phyloP scores from a whole-genome alignment of 1,140 invertebrate genomes.

The Eumeta japonica region DNA sequence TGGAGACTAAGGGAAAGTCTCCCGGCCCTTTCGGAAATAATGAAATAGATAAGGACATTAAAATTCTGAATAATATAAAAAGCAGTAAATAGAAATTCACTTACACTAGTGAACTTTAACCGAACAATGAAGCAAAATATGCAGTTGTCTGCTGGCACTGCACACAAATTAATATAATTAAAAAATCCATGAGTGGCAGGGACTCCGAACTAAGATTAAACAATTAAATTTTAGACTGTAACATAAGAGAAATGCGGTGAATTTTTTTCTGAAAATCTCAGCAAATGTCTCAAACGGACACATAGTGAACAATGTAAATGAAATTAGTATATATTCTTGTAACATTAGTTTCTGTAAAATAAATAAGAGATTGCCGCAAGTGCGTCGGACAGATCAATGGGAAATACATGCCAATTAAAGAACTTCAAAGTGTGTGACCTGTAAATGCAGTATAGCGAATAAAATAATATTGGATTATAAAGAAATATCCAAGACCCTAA shows the following conservation, averaged over 20 bases:
- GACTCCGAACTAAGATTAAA: slow-evolving; percentile 4
- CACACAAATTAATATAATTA: too few species aligned
- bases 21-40: too few species aligned
- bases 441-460: slow-evolving; percentile 4
- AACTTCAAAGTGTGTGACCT: slow-evolving; percentile 3
- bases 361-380: slow-evolving; percentile 3
- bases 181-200: too few species aligned
- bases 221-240: slow-evolving; percentile 3
- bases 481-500: too few species aligned
- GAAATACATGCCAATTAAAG: slow-evolving; percentile 1
- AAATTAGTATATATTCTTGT: slow-evolving; percentile 2
- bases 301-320: slow-evolving; percentile 1
- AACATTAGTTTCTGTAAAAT: slow-evolving; percentile 6
- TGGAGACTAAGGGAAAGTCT: too few species aligned
- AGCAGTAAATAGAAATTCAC: too few species aligned
- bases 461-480: slow-evolving; percentile 4
- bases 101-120: too few species aligned
- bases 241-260: slow-evolving; percentile 1
- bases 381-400: slow-evolving; percentile 2
- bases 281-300: slow-evolving; percentile 5
- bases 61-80: too few species aligned
- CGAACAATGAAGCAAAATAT: too few species aligned
- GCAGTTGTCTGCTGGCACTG: too few species aligned
- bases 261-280: slow-evolving; percentile 5
- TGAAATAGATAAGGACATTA: too few species aligned